These are phyloP conservation scores for Ormyrus thymus DNA, from an alignment of 2,888 invertebrate species.

Conservation along the genomic window DNA sequence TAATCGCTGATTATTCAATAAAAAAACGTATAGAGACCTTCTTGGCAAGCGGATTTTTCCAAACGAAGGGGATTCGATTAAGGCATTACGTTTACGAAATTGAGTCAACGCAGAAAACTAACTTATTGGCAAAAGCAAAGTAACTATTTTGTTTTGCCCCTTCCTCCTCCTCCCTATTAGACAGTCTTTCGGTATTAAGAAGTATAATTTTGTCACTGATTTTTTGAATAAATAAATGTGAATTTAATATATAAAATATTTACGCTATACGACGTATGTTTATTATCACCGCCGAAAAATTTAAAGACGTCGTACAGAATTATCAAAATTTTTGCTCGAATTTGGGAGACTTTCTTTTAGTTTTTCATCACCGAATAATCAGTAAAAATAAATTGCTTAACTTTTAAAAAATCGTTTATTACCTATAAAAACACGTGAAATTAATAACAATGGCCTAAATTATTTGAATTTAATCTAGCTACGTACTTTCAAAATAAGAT, in stretches of 20 bases:
- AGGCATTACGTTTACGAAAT: background rate
- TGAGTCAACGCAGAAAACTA: background rate
- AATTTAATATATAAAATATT: background rate
- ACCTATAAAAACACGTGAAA: too few relatives aligned
- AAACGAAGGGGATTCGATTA: background rate
- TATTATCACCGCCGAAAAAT: background rate
- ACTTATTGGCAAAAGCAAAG: background rate
- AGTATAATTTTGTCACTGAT: conserved; percentile 3
- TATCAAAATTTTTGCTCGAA: too few relatives aligned
- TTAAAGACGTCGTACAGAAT: too few relatives aligned
- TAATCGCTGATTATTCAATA: too few relatives aligned
- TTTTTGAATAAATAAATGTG: conserved; percentile 6
- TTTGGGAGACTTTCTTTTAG: too few relatives aligned
- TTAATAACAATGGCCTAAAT: too few relatives aligned
- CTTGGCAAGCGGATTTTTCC: background rate
- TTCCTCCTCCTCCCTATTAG: background rate
- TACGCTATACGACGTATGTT: background rate
- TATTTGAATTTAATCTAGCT: too few relatives aligned
- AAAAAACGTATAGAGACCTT: too few relatives aligned
- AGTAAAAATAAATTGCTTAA: too few relatives aligned
- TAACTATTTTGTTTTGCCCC: background rate
- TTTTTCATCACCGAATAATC: too few relatives aligned
- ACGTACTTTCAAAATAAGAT: too few relatives aligned
- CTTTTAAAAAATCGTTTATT: too few relatives aligned
- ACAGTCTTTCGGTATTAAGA: conserved; percentile 12